phyloP scores from a whole-genome alignment of 2,113 vertebrate species.

The Lampris incognitus region DNA sequence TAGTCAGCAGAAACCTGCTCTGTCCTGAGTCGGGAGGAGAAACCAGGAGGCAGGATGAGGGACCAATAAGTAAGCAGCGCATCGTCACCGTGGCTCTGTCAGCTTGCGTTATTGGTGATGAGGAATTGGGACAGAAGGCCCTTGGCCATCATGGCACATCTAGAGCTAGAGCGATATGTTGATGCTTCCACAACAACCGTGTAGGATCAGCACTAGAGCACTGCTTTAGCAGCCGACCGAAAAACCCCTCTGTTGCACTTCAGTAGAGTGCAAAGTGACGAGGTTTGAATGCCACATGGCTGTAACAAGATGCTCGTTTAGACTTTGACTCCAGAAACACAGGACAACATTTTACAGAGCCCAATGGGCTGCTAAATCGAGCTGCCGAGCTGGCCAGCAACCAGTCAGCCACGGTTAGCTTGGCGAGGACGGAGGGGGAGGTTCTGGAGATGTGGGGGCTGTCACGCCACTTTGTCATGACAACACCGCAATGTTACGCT shows the following conservation, averaged over 20 bases:
- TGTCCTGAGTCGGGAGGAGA: slow-evolving; percentile 4
- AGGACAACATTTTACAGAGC: too few species aligned
- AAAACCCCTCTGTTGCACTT: too few species aligned
- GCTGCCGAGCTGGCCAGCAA: neutral
- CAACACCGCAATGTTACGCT: neutral
- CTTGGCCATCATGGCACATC: slow-evolving; percentile 41
- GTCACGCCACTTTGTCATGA: neutral
- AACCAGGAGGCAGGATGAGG: slow-evolving; percentile 21
- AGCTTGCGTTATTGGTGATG: slow-evolving; percentile 37
- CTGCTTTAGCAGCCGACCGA: too few species aligned
- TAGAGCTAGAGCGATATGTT: slow-evolving; percentile 11
- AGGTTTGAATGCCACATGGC: too few species aligned
- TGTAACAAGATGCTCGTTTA: too few species aligned
- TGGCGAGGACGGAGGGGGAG: neutral
- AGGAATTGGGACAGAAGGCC: slow-evolving; percentile 63
- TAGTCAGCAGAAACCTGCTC: slow-evolving; percentile 6
- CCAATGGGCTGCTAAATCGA: neutral
- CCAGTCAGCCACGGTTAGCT: neutral
- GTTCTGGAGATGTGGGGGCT: neutral
- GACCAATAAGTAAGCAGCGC: slow-evolving; percentile 46
- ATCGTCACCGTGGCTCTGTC: slow-evolving; percentile 64
- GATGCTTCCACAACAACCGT: neutral
- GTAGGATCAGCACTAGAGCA: neutral
- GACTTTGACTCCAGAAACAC: too few species aligned
- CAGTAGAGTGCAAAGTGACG: too few species aligned